phyloP scores from a whole-genome alignment of 2,888 invertebrate species.

The Clepsis dumicolana region DNA sequence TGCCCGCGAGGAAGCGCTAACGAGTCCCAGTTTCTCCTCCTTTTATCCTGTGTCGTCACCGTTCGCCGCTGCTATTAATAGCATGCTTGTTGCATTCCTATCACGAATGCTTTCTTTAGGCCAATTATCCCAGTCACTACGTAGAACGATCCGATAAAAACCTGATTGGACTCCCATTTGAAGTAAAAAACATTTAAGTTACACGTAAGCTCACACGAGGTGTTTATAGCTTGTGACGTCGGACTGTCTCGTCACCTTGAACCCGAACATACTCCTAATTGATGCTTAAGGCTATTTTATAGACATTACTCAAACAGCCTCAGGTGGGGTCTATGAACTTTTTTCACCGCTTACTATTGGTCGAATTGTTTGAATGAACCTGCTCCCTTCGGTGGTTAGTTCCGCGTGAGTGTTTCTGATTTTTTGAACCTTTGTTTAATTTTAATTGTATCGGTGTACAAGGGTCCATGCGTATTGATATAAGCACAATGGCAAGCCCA shows the following conservation, averaged over 20 bases:
- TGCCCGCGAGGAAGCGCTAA: slow-evolving; percentile 72
- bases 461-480: slow-evolving; percentile 67
- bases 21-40: slow-evolving; percentile 77
- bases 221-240: slow-evolving; percentile 35
- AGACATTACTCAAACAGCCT: slow-evolving; percentile 50
- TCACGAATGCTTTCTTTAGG: slow-evolving; percentile 45
- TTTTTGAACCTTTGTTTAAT: slow-evolving; percentile 60
- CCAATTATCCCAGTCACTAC: slow-evolving; percentile 54
- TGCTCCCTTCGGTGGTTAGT: slow-evolving; percentile 40
- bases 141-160: slow-evolving; percentile 57
- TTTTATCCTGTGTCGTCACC: slow-evolving; percentile 81
- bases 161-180: slow-evolving; percentile 51
- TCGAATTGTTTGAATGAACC: slow-evolving; percentile 31
- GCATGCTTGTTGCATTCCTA: slow-evolving; percentile 50
- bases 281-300: slow-evolving; percentile 63
- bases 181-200: slow-evolving; percentile 50
- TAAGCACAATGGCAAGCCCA: slow-evolving; percentile 66
- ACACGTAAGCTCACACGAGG: slow-evolving; percentile 41
- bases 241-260: slow-evolving; percentile 68
- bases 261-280: slow-evolving; percentile 68
- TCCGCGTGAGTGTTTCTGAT: slow-evolving; percentile 31
- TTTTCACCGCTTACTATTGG: slow-evolving; percentile 29
- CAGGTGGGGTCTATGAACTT: slow-evolving; percentile 51
- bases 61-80: slow-evolving; percentile 69
- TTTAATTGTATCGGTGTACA: slow-evolving; percentile 68